These are phyloP conservation scores for Gila orcuttii DNA, from an alignment of 2,113 vertebrate genomes.

Conservation along the genomic window DNA sequence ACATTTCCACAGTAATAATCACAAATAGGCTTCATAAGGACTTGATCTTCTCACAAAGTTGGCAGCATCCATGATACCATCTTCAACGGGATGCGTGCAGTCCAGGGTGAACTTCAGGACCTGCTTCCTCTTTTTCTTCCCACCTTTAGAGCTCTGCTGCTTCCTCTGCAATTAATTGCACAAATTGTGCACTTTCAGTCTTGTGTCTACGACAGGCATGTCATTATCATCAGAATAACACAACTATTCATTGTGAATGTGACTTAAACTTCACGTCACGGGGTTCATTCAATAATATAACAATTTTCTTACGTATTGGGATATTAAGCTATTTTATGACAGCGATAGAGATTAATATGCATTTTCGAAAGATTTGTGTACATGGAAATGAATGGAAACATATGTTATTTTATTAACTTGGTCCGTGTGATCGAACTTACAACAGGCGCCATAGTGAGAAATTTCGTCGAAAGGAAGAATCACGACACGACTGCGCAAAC, in stretches of 20 bases:
- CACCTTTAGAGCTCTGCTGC: slow-evolving; percentile 78
- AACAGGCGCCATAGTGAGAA: slow-evolving; percentile 85
- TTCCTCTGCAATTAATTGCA: slow-evolving; percentile 76
- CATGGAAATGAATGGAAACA: neutral
- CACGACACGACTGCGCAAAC: slow-evolving; percentile 71
- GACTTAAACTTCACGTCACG: neutral
- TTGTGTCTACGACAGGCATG: neutral
- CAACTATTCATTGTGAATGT: neutral
- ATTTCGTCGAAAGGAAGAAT: slow-evolving; percentile 79
- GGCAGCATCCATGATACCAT: slow-evolving; percentile 90
- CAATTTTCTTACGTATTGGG: neutral
- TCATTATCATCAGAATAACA: neutral
- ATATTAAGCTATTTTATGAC: neutral
- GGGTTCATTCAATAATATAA: neutral
- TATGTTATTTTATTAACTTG: neutral
- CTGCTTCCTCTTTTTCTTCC: slow-evolving; percentile 88
- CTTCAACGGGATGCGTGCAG: slow-evolving; percentile 89
- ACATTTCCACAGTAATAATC: neutral
- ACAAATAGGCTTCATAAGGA: neutral
- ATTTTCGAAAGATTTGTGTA: neutral
- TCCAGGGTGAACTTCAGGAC: slow-evolving; percentile 87
- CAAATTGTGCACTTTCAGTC: neutral
- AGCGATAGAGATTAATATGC: neutral
- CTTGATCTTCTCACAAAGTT: slow-evolving; percentile 82
- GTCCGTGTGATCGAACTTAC: slow-evolving; percentile 74